These are phyloP conservation scores for Austrofundulus limnaeus DNA, from an alignment of 2,113 vertebrate species.

Conservation along the genomic window DNA sequence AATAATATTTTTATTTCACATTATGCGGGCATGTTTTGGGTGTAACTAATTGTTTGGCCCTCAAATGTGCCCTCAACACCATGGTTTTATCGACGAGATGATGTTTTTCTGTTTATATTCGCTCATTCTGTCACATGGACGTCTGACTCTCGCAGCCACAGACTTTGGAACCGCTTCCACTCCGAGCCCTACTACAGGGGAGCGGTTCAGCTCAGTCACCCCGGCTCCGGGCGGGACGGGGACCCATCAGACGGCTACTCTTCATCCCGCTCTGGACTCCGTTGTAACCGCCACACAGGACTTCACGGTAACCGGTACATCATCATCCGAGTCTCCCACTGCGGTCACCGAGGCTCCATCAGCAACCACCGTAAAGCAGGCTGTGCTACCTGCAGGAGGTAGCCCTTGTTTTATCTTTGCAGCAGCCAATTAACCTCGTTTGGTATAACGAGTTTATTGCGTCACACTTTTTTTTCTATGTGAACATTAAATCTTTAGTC, in stretches of 20 bases:
- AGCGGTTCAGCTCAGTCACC: conserved; percentile 14
- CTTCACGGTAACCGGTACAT: conserved; percentile 3
- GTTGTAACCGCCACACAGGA: background rate
- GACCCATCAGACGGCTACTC: background rate
- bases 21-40: background rate
- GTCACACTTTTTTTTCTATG: too few relatives aligned
- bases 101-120: conserved; percentile 4
- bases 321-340: conserved; percentile 19
- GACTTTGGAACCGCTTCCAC: conserved; percentile 3
- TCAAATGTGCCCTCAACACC: background rate
- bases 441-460: too few relatives aligned
- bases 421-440: background rate
- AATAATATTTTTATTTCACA: background rate
- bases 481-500: too few relatives aligned
- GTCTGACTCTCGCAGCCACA: conserved; percentile 21
- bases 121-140: conserved; percentile 18
- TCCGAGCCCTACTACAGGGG: background rate
- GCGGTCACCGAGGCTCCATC: conserved; percentile 5
- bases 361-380: conserved; percentile 9
- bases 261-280: background rate
- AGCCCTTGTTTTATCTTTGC: background rate
- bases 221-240: conserved; percentile 22
- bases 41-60: background rate
- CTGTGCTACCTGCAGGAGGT: conserved; percentile 23
- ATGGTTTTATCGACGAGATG: conserved; percentile 45